A percentile compares a stretch with the other conserved stretches of the same genome.
Evolutionary conservation across 2,888 invertebrate genomes (phyloP).

Genomic region (Plagodis dolabraria): DNA sequence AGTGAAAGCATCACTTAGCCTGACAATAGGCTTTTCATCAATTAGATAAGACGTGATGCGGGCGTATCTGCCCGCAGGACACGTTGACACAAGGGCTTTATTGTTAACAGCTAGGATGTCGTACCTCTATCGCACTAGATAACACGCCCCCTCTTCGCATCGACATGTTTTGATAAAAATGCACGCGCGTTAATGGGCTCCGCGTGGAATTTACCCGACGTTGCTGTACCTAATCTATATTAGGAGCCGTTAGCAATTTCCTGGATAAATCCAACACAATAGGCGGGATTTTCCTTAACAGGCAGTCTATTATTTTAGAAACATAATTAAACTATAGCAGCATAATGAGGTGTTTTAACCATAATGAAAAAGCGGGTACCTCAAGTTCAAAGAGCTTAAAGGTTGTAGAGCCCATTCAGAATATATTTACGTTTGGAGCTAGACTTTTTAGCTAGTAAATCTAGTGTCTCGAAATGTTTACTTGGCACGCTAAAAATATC

Average conservation of each 20-base stretch:
- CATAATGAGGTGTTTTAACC: constrained; percentile 23
- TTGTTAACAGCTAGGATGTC: constrained; percentile 56
- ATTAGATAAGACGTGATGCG: constrained; percentile 29
- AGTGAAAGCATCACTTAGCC: constrained; percentile 5
- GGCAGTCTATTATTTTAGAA: constrained; percentile 40
- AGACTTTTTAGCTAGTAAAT: constrained; percentile 12
- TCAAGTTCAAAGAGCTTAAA: constrained; percentile 14
- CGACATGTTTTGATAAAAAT: constrained; percentile 48
- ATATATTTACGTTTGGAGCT: constrained; percentile 6
- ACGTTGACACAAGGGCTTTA: constrained; percentile 52
- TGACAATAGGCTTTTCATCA: constrained; percentile 28
- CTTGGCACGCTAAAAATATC: constrained; percentile 55
- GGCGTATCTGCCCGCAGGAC: constrained; percentile 38
- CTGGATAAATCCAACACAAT: constrained; percentile 44
- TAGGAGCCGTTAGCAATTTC: constrained; percentile 35
- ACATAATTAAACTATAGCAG: constrained; percentile 18
- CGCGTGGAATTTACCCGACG: constrained; percentile 45
- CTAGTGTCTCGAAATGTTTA: constrained; percentile 16
- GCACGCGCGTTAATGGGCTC: constrained; percentile 29
- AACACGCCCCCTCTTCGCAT: constrained; percentile 47
- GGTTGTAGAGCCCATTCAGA: constrained; percentile 5
- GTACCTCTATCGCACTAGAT: constrained; percentile 53
- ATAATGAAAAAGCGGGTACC: constrained; percentile 18
- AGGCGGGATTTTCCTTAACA: constrained; percentile 45
- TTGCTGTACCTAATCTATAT: constrained; percentile 30